A percentile compares a stretch with the other conserved stretches of the same genome.
Conservation (phyloP, 2,888 invertebrate genomes). For the Dicyrtoma fusca region DNA sequence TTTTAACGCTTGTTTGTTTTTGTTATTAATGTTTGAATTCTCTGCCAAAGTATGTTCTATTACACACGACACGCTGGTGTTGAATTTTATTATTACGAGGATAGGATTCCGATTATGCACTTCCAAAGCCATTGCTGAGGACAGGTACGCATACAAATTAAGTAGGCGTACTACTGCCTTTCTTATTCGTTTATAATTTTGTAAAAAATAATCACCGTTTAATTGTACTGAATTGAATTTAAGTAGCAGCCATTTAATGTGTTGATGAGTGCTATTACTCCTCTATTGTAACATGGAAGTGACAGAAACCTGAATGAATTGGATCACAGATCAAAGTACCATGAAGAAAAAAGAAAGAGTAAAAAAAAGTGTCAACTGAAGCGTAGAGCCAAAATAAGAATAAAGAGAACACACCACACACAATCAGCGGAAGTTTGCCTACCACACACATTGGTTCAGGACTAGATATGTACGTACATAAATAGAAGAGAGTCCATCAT, state of each 20-base stretch:
- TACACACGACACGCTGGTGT: too few species aligned
- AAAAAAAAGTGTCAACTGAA: too few species aligned
- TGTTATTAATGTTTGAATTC: too few species aligned
- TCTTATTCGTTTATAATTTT: background rate
- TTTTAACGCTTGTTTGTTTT: too few species aligned
- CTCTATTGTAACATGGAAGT: background rate
- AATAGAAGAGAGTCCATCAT: too few species aligned
- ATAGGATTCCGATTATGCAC: too few species aligned
- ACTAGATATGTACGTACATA: background rate
- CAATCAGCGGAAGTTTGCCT: conserved; percentile 19
- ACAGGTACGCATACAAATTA: background rate
- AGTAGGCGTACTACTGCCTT: conserved; percentile 1
- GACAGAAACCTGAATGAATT: conserved; percentile 21
- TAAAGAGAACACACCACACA: too few species aligned
- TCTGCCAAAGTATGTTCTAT: too few species aligned
- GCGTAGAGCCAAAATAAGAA: too few species aligned
- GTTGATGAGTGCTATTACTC: background rate
- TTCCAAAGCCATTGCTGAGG: background rate
- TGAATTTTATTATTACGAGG: too few species aligned
- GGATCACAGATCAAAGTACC: conserved; percentile 21
- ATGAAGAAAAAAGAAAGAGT: background rate
- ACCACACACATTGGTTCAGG: background rate
- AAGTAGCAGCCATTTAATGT: background rate
- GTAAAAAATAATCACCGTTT: background rate
- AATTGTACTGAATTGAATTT: background rate